Base-by-base conservation (phyloP, 2,888 invertebrate species). In the Drosophila flavopinicola region DNA sequence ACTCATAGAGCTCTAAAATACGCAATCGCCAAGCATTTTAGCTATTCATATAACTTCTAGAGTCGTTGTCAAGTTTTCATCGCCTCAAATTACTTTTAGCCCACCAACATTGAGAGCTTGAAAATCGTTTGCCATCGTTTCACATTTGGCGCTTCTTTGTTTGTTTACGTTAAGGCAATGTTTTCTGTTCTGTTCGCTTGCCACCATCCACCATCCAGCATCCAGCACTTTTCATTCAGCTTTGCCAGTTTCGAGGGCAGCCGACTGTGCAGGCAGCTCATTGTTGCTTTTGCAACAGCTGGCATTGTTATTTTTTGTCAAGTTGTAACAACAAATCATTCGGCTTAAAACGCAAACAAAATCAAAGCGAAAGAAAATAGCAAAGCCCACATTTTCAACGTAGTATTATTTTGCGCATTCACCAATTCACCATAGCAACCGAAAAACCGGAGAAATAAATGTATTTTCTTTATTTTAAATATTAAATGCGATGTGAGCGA, bases 281-380 rank as follows among this genome's bases (percentile, higher is more conserved):
- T 67, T 86, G 87, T 80, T 87, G 85, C 82, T 73, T 66, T 84
- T 80, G 87, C 78, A 85, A 59, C 80, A 87, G 87, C 87, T 80
- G 80, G 64, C 61, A 60, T 80, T 87, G 85, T 73, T 85, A 60
- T 71, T 70, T 71, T 75, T 74, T 87, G 83, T 82, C 83, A 82
- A 83, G 63, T 87, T 71, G 79, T 69, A 66, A 83, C 83, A 83
- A 87, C 83, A 83, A 83, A 83, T 87, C 85, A 85, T 83, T 87
- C 75, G 76, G 76, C 73, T 71, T 65, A 70, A 87, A 87, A 60
- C 54, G 66, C 69, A 75, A 83, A 87, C 74, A 83, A 78, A 83
- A 83, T 87, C 84, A 78, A 51, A 69, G 68, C 67, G 20, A 49
- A 69, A 59, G 52, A 60, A 70, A 78, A 75, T 45, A 63, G 52